Conservation (phyloP, 2,888 invertebrate genomes). For the Autographa gamma region DNA sequence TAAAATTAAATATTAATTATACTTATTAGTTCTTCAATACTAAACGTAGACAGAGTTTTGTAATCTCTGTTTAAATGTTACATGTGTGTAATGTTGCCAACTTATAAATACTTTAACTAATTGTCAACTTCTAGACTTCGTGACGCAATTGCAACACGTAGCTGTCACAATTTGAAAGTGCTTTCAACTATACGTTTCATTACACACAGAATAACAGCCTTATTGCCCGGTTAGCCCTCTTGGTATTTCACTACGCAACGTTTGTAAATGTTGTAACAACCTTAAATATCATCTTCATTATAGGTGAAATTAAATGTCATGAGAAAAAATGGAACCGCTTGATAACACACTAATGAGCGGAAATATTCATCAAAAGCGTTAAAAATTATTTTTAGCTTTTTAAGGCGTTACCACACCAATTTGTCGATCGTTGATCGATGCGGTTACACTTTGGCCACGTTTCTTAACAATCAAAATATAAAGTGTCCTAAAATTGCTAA, state of each 20-base stretch:
- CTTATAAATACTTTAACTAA: constrained; percentile 10
- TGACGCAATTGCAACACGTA: constrained; percentile 16
- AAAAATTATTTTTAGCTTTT: too few relatives aligned
- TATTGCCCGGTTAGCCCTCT: constrained; percentile 9
- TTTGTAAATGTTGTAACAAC: background rate
- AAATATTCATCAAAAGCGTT: too few relatives aligned
- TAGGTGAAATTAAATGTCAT: too few relatives aligned
- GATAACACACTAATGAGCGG: too few relatives aligned
- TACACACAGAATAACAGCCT: constrained; percentile 25
- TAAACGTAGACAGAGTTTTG: background rate
- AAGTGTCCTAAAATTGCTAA: too few relatives aligned
- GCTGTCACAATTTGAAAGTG: constrained; percentile 35
- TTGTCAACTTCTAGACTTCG: constrained; percentile 23
- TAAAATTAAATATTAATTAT: background rate
- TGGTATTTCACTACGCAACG: background rate
- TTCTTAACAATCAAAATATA: too few relatives aligned
- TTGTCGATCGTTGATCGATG: too few relatives aligned
- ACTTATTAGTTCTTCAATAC: background rate
- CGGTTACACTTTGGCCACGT: too few relatives aligned
- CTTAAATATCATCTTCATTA: background rate
- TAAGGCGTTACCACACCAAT: too few relatives aligned
- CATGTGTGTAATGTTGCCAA: background rate
- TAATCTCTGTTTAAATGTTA: background rate
- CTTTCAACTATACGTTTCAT: constrained; percentile 29
- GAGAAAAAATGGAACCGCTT: background rate